Base-by-base conservation (phyloP, 2,888 invertebrate genomes). In the Macaria notata region DNA sequence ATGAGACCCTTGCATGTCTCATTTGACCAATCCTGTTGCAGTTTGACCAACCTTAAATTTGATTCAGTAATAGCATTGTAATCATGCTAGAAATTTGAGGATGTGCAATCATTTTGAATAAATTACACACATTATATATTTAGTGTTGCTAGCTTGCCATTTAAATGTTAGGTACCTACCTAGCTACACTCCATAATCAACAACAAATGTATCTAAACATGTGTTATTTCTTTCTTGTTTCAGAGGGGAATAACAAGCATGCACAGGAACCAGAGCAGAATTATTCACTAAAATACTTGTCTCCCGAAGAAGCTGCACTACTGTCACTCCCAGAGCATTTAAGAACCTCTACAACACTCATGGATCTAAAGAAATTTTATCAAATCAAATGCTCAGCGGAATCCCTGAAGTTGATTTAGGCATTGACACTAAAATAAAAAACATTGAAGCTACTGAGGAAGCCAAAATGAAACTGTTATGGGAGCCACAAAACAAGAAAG, bases 371-470 rank as follows among this genome's bases (percentile, higher is more conserved):
- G 4, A 9, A 8, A 41, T 41, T 97, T 94, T 99, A 72, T 99
- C 99, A 3, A 99, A 99, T 93, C 99, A 99, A 92, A 99, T 99
- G 99, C 92, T 99, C 4, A 99, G 98, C 78, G 99, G 99, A 41
- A 99, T 99, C 67, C 99, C 99, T 0, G 99, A 99, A 92, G 98
- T 99, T 0, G 99, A 99, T 88, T 4, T n/a, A 9, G 41, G 9
- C 4, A n/a, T n/a, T n/a, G 6, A 31, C 8, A 3, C 6, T 31
- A 31, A 33, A 36, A 47, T 99, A 63, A 95, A 95, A 76, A 99
- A 99, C 82, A 99, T 99, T 69, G 98, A 99, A 93, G 98, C 98
- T 0, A 99, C 99, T 0, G 99, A 99, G 86, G 98, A 98, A 77
- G 99, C 99, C 0, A 99, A 99, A 88, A 94, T 98, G 81, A 96